Base-by-base conservation (phyloP, 2,797 vertebrate genomes). In the Acanthurus tractus region DNA sequence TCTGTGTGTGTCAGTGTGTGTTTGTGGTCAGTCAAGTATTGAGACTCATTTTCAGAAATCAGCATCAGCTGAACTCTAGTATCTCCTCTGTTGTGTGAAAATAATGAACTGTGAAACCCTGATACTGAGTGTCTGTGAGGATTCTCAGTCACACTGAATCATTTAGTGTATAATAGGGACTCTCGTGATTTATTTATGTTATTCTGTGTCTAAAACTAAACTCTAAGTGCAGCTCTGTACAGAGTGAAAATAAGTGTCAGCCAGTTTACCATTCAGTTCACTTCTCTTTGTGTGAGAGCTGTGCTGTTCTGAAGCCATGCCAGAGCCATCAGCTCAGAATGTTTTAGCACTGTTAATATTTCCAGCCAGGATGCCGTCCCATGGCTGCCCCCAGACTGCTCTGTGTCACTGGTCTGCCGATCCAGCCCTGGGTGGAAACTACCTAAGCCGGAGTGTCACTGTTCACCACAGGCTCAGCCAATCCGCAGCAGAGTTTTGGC, bases 401-500 rank as follows among this genome's bases (percentile, higher is more conserved):
- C 88, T 78, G 88, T 90, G 89, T 91, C 89, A 91, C 78, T 34
- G 69, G 73, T 87, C 84, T 85, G 70, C 82, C 70, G 70, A 88
- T 84, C 68, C 81, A 52, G 78, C 70, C 78, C 71, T 63, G 75
- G 73, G 84, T 82, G 57, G 79, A 82, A 83, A 77, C 74, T 74
- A 77, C 88, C 86, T 87, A 83, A 90, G 86, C 85, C 79, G 46
- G 72, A 90, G 86, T 89, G 84, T 84, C 79, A 78, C 72, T 49
- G 81, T 68, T 83, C 44, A 11, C 86, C 61, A 46, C 75, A 77
- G 90, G 76, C 87, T 74, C 88, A 86, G 85, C 88, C 87, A 87
- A 87, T 89, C 86, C 59, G 25, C 87, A 88, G 88, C 81, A 75
- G 90, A 87, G 83, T 89, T 88, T 89, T 90, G 86, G 88, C 90